A percentile compares a stretch with the other conserved stretches of the same genome.
These are phyloP conservation scores for Gadus chalcogrammus DNA, from an alignment of 2,113 vertebrate genomes.

Conservation along the genomic window DNA sequence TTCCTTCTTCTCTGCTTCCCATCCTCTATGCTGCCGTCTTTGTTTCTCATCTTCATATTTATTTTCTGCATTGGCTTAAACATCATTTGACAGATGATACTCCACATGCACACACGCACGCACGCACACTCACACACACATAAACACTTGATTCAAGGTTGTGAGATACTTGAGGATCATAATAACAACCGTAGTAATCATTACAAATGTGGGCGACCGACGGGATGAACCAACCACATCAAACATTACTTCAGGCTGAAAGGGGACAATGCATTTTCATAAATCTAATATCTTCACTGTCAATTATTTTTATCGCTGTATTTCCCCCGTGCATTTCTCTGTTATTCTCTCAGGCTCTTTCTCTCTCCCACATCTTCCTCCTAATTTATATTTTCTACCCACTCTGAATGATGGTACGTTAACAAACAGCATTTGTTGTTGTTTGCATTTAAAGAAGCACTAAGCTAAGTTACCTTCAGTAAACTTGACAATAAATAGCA, in stretches of 20 bases:
- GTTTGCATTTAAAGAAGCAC: no score
- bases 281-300: constrained; percentile 1
- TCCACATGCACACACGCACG: constrained; percentile 6
- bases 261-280: constrained; percentile 37
- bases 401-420: no score
- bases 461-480: no score
- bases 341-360: constrained; percentile 6
- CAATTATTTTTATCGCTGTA: background rate
- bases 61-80: constrained; percentile 9
- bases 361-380: constrained; percentile 10
- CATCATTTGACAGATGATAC: background rate
- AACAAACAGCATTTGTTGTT: no score
- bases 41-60: background rate
- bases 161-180: constrained; percentile 31
- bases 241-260: constrained; percentile 30
- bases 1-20: background rate
- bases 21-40: constrained; percentile 2
- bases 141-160: background rate
- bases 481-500: no score
- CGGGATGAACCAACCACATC: constrained; percentile 38
- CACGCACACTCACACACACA: constrained; percentile 24
- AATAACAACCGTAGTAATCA: constrained; percentile 25
- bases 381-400: no score
- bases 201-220: constrained; percentile 40
- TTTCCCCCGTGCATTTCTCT: no score